Conservation (phyloP, 2,888 invertebrate genomes). For the Hypomecis punctinalis region DNA sequence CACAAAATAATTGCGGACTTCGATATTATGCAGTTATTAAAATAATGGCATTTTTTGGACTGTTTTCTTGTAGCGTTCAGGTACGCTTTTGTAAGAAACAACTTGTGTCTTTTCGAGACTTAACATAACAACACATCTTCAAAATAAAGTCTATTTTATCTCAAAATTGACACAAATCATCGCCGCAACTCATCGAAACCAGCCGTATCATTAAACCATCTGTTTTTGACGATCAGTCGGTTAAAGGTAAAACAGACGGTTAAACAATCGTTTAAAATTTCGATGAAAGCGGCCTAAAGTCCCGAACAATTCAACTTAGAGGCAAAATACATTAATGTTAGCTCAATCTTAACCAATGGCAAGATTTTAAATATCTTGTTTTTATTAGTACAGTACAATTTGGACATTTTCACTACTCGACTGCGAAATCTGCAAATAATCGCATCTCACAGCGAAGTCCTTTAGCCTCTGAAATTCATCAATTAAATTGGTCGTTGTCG, state of each 20-base stretch:
- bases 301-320: conserved; percentile 43
- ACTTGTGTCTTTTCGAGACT: conserved; percentile 3
- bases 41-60: conserved; percentile 54
- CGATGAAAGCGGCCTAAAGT: conserved; percentile 3
- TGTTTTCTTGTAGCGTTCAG: conserved; percentile 44
- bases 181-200: neutral
- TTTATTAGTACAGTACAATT: conserved; percentile 26
- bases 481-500: conserved; percentile 38
- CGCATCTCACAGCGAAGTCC: conserved; percentile 9
- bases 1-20: conserved; percentile 45
- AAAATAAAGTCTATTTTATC: conserved; percentile 25
- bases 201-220: neutral
- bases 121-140: conserved; percentile 16
- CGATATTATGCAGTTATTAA: conserved; percentile 55
- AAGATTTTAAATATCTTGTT: conserved; percentile 57
- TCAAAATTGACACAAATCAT: conserved; percentile 16
- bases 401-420: neutral
- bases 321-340: conserved; percentile 47
- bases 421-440: conserved; percentile 8
- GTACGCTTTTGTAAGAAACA: conserved; percentile 14
- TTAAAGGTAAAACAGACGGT: neutral
- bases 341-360: conserved; percentile 56
- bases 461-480: conserved; percentile 39
- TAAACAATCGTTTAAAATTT: neutral
- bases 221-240: neutral